phyloP scores from a whole-genome alignment of 2,888 invertebrate species.

The Acanthosepion pharaonis region DNA sequence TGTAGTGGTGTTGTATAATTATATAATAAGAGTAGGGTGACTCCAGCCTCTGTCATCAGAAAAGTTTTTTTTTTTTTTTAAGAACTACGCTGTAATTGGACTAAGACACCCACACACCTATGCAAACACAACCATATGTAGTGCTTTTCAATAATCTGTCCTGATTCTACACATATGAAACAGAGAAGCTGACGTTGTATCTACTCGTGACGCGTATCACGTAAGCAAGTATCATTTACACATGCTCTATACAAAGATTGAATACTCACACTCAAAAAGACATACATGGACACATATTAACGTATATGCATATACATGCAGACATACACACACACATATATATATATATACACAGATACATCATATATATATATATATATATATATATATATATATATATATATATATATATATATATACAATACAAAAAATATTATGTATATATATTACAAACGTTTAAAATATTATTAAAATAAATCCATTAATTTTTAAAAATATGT shows the following conservation, averaged over 20 bases:
- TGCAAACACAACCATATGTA: background rate
- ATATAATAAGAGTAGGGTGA: background rate
- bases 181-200: background rate
- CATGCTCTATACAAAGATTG: background rate
- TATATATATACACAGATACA: no score
- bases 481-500: no score
- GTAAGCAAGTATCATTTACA: slow-evolving; percentile 13
- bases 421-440: no score
- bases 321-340: background rate
- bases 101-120: background rate
- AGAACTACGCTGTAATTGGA: background rate
- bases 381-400: no score
- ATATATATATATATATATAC: no score
- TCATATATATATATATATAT: no score
- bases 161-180: background rate
- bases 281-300: background rate
- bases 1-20: background rate
- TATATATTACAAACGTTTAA: no score
- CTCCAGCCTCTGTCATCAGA: background rate
- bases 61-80: background rate
- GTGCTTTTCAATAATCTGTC: background rate
- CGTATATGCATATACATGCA: background rate
- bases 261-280: background rate
- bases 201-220: background rate
- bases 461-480: no score